These are phyloP conservation scores for Poeciliopsis gracilis DNA, from an alignment of 2,797 vertebrate genomes.

Conservation along the genomic window DNA sequence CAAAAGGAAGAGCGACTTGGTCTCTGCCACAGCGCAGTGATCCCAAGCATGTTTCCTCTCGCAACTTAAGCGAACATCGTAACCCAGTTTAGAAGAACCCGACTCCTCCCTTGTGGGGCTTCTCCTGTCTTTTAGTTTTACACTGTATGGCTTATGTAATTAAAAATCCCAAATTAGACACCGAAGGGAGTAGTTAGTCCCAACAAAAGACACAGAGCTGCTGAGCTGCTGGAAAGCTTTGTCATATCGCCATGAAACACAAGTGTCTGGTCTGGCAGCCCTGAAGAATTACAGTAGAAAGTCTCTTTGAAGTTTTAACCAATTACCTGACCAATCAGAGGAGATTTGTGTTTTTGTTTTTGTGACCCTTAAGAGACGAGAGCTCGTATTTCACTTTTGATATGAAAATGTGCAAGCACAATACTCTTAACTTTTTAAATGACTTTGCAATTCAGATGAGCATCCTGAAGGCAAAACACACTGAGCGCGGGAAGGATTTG, in stretches of 20 bases:
- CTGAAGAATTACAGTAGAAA: neutral
- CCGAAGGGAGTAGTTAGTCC: neutral
- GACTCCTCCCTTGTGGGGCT: neutral
- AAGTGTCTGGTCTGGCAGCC: neutral
- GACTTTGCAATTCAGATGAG: neutral
- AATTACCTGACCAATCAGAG: constrained; percentile 15
- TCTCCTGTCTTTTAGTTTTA: constrained; percentile 9
- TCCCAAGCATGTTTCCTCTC: neutral
- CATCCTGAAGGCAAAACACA: neutral
- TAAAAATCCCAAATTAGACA: constrained; percentile 5
- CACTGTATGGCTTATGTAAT: constrained; percentile 6
- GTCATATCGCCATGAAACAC: constrained; percentile 1
- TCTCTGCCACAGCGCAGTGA: neutral
- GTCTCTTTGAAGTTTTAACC: constrained; percentile 2
- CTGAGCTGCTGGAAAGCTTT: constrained; percentile 4
- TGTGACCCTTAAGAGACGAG: neutral
- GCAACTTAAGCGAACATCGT: neutral
- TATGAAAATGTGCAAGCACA: neutral
- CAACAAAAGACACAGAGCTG: neutral
- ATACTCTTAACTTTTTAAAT: neutral
- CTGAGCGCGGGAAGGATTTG: neutral
- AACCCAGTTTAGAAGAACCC: constrained; percentile 6
- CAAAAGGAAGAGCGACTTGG: constrained; percentile 14
- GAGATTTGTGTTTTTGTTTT: neutral
- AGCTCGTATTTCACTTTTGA: neutral